Evolutionary conservation across 2,888 invertebrate genomes (phyloP).

Genomic region (Gryllus longicercus): DNA sequence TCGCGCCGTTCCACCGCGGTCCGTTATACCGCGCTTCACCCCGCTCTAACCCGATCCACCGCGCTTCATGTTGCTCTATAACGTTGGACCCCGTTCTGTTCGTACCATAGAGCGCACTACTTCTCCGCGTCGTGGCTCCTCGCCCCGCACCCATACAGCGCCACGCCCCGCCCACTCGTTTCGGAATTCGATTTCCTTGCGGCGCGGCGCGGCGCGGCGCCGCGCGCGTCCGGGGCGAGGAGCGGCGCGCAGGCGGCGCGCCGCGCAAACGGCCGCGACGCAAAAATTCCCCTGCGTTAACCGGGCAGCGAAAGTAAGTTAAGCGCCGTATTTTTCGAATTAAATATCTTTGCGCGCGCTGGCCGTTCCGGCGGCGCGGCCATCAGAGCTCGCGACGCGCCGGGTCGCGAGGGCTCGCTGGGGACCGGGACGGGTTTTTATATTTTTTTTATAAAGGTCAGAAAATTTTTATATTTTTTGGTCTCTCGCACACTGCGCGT

Average conservation of each 20-base stretch:
- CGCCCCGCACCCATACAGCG: background rate
- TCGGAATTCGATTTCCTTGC: constrained; percentile 7
- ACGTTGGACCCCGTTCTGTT: no score
- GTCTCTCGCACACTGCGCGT: background rate
- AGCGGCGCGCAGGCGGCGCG: no score
- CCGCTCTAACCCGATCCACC: no score
- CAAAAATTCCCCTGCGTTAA: background rate
- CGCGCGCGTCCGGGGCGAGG: background rate
- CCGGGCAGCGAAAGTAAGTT: background rate
- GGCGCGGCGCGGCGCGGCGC: background rate
- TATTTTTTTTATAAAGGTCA: background rate
- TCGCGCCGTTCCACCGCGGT: no score
- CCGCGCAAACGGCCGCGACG: background rate
- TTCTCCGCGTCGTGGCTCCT: no score
- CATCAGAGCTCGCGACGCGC: background rate
- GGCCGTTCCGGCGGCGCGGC: background rate
- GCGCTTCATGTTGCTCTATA: no score
- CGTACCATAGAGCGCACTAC: no score
- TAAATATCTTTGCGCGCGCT: background rate
- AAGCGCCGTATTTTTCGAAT: constrained; percentile 17
- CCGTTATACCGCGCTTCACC: no score
- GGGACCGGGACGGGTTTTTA: background rate
- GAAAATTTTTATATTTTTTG: constrained; percentile 1
- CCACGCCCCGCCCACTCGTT: background rate
- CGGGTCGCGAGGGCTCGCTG: background rate